Evolutionary conservation across 2,888 invertebrate species (phyloP).

Genomic region (Athripsodes cinereus): DNA sequence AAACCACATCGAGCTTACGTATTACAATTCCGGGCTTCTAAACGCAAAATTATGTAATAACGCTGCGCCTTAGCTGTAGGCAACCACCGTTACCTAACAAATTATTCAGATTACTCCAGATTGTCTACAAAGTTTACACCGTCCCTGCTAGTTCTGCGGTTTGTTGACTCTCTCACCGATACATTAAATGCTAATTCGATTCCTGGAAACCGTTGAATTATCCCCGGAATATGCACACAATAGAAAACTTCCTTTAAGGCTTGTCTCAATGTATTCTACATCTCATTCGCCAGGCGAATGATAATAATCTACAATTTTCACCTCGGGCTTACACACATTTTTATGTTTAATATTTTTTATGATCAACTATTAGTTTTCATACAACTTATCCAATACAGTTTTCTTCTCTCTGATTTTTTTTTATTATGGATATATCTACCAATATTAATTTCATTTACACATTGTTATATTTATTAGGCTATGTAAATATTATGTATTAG

Average conservation of each 20-base stretch:
- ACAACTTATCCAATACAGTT: too few species aligned
- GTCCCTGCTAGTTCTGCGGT: constrained; percentile 13
- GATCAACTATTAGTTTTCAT: too few species aligned
- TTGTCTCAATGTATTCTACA: too few species aligned
- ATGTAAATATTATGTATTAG: too few species aligned
- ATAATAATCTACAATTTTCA: too few species aligned
- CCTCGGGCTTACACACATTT: too few species aligned
- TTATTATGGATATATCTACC: too few species aligned
- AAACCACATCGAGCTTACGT: not conserved
- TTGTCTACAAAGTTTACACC: constrained; percentile 25
- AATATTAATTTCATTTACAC: too few species aligned
- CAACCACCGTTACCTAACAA: constrained; percentile 5
- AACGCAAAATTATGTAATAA: not conserved
- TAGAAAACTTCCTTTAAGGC: not conserved
- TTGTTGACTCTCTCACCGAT: constrained; percentile 24
- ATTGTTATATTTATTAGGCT: too few species aligned
- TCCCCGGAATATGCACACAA: not conserved
- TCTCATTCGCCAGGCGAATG: too few species aligned
- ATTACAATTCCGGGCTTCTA: not conserved
- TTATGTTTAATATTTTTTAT: too few species aligned
- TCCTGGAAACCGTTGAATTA: constrained; percentile 4
- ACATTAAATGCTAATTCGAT: constrained; percentile 25
- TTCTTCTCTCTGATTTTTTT: too few species aligned
- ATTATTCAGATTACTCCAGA: constrained; percentile 25
- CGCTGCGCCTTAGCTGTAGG: constrained; percentile 2